These are phyloP conservation scores for Diorhabda elongata DNA, from an alignment of 1,140 invertebrate species.

Conservation along the genomic window DNA sequence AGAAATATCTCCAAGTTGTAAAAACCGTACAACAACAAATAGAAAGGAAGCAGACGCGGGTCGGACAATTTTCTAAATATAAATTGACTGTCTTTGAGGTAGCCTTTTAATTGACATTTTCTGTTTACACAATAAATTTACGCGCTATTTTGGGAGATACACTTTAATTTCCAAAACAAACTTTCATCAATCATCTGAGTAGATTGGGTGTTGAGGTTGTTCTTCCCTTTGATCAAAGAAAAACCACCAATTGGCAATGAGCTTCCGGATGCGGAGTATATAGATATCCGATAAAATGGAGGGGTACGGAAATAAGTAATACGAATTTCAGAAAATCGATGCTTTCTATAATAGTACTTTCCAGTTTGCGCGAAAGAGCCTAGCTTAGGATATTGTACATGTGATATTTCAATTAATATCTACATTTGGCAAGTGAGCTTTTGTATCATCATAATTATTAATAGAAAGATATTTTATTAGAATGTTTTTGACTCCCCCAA, in stretches of 20 bases:
- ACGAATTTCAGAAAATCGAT: too few species aligned
- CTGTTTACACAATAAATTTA: conserved; percentile 21
- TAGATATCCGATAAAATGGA: too few species aligned
- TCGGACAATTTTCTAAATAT: conserved; percentile 15
- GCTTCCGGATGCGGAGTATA: neutral
- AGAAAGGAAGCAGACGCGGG: conserved; percentile 15
- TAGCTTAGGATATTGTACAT: too few species aligned
- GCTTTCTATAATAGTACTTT: too few species aligned
- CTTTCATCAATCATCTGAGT: conserved; percentile 17
- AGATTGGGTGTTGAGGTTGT: neutral
- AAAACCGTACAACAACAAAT: conserved; percentile 19
- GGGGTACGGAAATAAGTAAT: too few species aligned
- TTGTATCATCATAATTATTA: too few species aligned
- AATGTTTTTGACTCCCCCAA: too few species aligned
- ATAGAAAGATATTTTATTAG: too few species aligned
- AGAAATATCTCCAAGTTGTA: conserved; percentile 20
- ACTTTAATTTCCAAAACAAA: conserved; percentile 21
- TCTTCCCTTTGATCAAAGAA: conserved; percentile 2
- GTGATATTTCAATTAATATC: too few species aligned
- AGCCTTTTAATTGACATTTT: conserved; percentile 20
- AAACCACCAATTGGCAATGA: neutral
- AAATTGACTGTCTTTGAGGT: conserved; percentile 20
- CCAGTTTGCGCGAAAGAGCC: too few species aligned
- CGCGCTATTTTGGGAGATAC: conserved; percentile 16
- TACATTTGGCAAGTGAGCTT: too few species aligned